Evolutionary conservation across 2,797 vertebrate species (phyloP).

Genomic region (Enteromius mattozi): DNA sequence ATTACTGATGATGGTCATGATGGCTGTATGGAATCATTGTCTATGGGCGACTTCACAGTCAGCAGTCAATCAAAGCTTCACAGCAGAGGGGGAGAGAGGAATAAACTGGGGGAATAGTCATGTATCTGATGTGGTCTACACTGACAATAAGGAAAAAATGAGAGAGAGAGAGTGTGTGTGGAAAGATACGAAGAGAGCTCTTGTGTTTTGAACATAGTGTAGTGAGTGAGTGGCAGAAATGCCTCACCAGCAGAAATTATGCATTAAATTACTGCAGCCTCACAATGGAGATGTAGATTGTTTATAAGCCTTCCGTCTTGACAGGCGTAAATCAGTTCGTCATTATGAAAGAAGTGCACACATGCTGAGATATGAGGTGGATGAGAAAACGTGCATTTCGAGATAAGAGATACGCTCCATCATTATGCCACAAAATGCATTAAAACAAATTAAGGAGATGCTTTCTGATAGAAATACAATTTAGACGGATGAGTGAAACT

Average conservation of each 20-base stretch:
- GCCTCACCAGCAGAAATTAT: conserved; percentile 33
- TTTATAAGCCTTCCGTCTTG: conserved; percentile 39
- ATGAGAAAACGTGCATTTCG: conserved; percentile 15
- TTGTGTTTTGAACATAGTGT: conserved; percentile 34
- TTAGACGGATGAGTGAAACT: background rate
- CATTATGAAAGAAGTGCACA: conserved; percentile 32
- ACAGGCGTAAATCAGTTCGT: conserved; percentile 36
- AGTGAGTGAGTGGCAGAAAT: conserved; percentile 36
- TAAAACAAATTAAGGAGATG: background rate
- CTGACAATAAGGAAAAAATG: conserved; percentile 41
- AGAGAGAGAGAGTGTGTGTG: background rate
- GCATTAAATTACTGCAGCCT: conserved; percentile 25
- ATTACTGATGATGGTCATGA: conserved; percentile 53
- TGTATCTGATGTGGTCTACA: conserved; percentile 44
- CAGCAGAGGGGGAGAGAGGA: conserved; percentile 17
- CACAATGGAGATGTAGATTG: conserved; percentile 44
- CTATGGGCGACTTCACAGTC: conserved; percentile 43
- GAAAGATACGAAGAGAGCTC: conserved; percentile 16
- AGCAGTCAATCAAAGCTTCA: conserved; percentile 45
- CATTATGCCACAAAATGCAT: conserved; percentile 12
- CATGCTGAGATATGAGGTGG: conserved; percentile 35
- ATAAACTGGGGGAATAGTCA: conserved; percentile 18
- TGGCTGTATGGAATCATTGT: conserved; percentile 45
- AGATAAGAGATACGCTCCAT: conserved; percentile 25
- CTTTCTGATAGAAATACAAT: background rate